Conservation (phyloP, 2,888 invertebrate species). For the Aleiodes alternator region DNA sequence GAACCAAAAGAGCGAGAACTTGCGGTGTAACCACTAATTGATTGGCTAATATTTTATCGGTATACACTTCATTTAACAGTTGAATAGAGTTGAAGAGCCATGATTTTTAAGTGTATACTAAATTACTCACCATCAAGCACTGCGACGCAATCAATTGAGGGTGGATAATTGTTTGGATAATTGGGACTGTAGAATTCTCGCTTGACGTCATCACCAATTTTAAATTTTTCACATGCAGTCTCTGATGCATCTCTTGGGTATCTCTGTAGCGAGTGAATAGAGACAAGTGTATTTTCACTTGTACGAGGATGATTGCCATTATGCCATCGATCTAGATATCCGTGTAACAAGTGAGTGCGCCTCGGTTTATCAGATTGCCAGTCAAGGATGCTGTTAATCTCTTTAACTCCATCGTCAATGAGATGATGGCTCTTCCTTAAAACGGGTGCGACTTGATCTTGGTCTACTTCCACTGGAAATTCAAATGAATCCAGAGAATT, state of each 20-base stretch:
- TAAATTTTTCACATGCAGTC: slow-evolving; percentile 78
- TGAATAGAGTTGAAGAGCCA: background rate
- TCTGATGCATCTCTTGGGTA: slow-evolving; percentile 64
- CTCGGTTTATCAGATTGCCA: slow-evolving; percentile 12
- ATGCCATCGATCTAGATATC: slow-evolving; percentile 29
- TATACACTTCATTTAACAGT: background rate
- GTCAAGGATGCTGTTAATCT: slow-evolving; percentile 4
- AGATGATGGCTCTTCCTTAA: background rate
- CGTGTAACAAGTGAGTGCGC: slow-evolving; percentile 9
- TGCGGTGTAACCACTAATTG: slow-evolving; percentile 25
- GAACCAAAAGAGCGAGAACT: slow-evolving; percentile 27
- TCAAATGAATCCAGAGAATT: slow-evolving; percentile 31
- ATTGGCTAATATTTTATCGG: slow-evolving; percentile 19
- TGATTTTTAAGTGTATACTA: background rate
- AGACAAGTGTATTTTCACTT: slow-evolving; percentile 37
- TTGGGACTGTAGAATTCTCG: slow-evolving; percentile 84
- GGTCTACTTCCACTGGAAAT: slow-evolving; percentile 36
- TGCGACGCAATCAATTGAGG: slow-evolving; percentile 81
- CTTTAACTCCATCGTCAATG: background rate
- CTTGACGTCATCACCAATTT: slow-evolving; percentile 77
- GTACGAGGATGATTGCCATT: slow-evolving; percentile 24
- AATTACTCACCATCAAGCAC: slow-evolving; percentile 81
- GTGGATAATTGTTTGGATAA: slow-evolving; percentile 82
- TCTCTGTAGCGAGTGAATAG: slow-evolving; percentile 57
- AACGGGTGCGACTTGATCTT: slow-evolving; percentile 33